Percentiles rank a stretch among this genome's conserved stretches.
phyloP scores from a whole-genome alignment of 2,113 vertebrate genomes.

The Trochalopteron elliotii region DNA sequence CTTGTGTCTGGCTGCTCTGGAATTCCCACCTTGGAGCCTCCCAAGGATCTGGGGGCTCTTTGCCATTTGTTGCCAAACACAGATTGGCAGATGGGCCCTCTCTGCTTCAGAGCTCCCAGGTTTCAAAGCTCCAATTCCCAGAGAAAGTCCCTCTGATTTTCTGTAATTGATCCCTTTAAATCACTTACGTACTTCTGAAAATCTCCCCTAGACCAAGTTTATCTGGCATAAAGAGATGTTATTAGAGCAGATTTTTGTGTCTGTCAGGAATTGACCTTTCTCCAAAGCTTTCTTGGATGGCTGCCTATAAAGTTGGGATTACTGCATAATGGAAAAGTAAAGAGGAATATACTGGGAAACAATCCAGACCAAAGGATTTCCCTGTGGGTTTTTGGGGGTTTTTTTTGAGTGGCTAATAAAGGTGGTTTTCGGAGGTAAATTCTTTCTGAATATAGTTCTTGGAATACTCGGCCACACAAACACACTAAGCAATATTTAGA shows the following conservation, averaged over 20 bases:
- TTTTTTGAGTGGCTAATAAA: constrained; percentile 6
- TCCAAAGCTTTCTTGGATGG: constrained; percentile 48
- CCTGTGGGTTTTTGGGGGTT: background rate
- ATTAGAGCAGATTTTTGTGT: constrained; percentile 27
- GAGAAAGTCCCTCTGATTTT: background rate
- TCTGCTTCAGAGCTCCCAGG: background rate
- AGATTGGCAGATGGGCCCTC: background rate
- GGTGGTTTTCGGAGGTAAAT: constrained; percentile 13
- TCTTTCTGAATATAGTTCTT: background rate
- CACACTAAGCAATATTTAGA: background rate
- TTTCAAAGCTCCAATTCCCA: background rate
- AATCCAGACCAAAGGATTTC: constrained; percentile 49
- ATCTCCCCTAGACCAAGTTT: background rate
- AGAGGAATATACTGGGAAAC: constrained; percentile 36
- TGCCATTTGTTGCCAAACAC: background rate
- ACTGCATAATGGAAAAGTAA: constrained; percentile 55
- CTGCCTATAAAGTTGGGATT: constrained; percentile 48
- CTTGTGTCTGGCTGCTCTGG: background rate
- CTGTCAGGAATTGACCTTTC: constrained; percentile 52
- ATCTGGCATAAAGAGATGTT: constrained; percentile 25
- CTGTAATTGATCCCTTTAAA: constrained; percentile 15
- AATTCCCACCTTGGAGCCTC: background rate
- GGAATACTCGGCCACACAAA: background rate
- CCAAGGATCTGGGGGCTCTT: background rate
- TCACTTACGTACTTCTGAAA: constrained; percentile 45